Evolutionary conservation across 2,113 vertebrate species (phyloP), one percentile per base, ranked within the genome.

Genomic region (Porphyrio hochstetteri): DNA sequence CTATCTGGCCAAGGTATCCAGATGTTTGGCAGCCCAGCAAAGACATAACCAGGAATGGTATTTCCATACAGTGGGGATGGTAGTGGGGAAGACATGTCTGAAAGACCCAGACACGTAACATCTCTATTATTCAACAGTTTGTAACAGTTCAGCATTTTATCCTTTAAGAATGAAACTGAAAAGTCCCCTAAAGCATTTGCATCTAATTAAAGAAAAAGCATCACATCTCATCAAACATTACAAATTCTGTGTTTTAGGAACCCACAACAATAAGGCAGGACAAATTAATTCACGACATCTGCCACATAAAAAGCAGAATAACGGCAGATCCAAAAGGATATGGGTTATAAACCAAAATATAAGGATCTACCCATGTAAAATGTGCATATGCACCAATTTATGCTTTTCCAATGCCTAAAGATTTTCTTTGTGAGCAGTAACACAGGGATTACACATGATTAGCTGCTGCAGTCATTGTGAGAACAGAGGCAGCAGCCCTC

Each of bases 391-490:
- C 71, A 74, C 15, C 0, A 0, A 69, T 50, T 63, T 59, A 50
- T 74, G 61, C n/a, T 67, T 79, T 82, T 56, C 75, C 69, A 79
- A 11, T 63, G 44, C 79, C 44, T 57, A 44, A 12, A 50, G 57
- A 67, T 81, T 94, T 86, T 72, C 81, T 91, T 77, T 93, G 84
- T 79, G 55, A 88, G 52, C 46, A 56, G 48, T 56, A 81, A 91
- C 86, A 91, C 48, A 91, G 60, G 75, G 81, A 95, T 95, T 94
- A 96, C 75, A 88, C 20, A 67, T 61, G 87, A 96, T 94, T 96
- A 95, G 70, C 55, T 92, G 57, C 74, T 87, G 42, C 70, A 85
- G 76, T 74, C 65, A 89, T 80, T 90, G 52, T 68, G 55, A 92
- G 56, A 78, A 50, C 14, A 83, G 38, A 87, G 16, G 71, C 65